Evolutionary conservation across 2,113 vertebrate genomes (phyloP).

Genomic region (Lontra canadensis): DNA sequence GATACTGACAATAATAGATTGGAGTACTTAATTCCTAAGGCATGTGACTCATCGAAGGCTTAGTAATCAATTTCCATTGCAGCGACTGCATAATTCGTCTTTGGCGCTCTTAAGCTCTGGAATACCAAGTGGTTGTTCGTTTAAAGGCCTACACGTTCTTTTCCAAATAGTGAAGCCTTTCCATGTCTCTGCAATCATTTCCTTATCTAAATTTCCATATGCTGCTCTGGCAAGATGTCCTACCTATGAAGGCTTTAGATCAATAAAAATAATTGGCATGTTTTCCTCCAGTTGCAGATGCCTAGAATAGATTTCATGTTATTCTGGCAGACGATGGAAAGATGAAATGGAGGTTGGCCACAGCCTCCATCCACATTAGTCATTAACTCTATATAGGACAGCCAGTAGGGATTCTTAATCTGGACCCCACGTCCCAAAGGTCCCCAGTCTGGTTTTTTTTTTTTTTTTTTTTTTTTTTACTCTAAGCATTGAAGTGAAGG

Average conservation of each 20-base stretch:
- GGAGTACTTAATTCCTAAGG: slow-evolving; percentile 88
- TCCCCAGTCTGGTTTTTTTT: not conserved
- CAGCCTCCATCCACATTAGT: slow-evolving; percentile 5
- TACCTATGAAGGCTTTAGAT: slow-evolving; percentile 71
- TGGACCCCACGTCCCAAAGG: not conserved
- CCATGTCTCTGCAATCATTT: slow-evolving; percentile 70
- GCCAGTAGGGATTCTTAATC: not conserved
- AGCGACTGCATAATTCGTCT: slow-evolving; percentile 85
- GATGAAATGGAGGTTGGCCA: slow-evolving; percentile 56
- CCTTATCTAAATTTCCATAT: slow-evolving; percentile 80
- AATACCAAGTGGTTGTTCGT: slow-evolving; percentile 66
- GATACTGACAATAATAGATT: slow-evolving; percentile 87
- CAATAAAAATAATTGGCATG: slow-evolving; percentile 78
- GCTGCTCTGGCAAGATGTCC: slow-evolving; percentile 65
- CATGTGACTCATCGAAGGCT: slow-evolving; percentile 86
- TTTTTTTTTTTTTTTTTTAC: not conserved
- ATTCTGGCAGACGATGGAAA: slow-evolving; percentile 40
- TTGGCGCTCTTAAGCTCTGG: slow-evolving; percentile 80
- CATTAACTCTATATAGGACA: slow-evolving; percentile 24
- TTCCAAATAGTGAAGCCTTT: slow-evolving; percentile 65
- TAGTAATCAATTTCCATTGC: slow-evolving; percentile 88
- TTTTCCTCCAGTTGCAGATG: slow-evolving; percentile 71
- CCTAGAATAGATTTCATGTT: slow-evolving; percentile 55
- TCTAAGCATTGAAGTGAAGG: not conserved
- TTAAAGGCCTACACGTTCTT: slow-evolving; percentile 47